Conservation (phyloP, 1,140 invertebrate genomes). For the Metopolophium dirhodum region DNA sequence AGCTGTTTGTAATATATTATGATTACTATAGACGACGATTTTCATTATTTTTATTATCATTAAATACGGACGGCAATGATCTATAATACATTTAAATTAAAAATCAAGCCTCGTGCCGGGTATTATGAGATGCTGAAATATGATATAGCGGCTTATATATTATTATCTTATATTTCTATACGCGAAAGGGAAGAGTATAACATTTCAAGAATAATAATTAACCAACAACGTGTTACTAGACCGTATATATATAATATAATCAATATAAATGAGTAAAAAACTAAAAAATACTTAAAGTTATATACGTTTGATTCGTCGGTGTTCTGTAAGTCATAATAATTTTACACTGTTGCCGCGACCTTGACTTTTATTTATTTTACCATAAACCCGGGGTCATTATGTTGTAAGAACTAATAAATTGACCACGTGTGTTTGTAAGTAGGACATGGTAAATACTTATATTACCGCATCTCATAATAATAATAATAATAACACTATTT, state of each 20-base stretch:
- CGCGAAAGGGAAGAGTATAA: conserved; percentile 26
- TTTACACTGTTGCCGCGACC: neutral
- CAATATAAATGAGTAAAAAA: too few species aligned
- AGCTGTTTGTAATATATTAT: neutral
- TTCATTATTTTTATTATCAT: neutral
- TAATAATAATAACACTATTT: conserved; percentile 19
- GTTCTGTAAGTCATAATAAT: neutral
- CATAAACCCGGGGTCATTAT: neutral
- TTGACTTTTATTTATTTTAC: conserved; percentile 38
- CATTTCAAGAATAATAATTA: conserved; percentile 45
- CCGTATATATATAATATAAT: neutral
- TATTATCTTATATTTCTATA: conserved; percentile 29
- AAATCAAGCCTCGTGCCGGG: conserved; percentile 43
- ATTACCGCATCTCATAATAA: conserved; percentile 12
- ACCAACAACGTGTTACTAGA: neutral
- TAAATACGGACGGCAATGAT: neutral
- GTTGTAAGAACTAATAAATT: conserved; percentile 30
- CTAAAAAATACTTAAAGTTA: neutral
- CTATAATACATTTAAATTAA: neutral
- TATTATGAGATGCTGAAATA: conserved; percentile 28
- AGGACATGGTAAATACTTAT: neutral
- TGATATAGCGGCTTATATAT: conserved; percentile 24
- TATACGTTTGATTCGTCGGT: neutral
- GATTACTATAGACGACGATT: neutral
- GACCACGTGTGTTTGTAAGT: neutral